Evolutionary conservation across 53 echinoderm and acorn worm genomes (phyloP).

Genomic region (Crossaster papposus): DNA sequence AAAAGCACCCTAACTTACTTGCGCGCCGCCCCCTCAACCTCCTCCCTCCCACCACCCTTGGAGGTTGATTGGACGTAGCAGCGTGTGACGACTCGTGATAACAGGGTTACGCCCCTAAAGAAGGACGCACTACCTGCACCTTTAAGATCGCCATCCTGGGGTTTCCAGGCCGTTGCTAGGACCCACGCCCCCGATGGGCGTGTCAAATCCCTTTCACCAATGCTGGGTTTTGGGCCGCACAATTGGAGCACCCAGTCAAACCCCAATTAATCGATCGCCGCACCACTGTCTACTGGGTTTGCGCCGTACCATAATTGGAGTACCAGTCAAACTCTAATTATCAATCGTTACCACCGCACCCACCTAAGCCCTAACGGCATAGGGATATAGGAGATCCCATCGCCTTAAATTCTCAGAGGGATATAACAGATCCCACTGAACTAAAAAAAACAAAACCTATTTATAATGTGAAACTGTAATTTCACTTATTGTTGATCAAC

Average conservation of each 20-base stretch:
- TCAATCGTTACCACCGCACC: neutral
- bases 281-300: too few relatives aligned
- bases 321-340: neutral
- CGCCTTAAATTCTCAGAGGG: neutral
- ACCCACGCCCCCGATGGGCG: neutral
- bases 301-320: neutral
- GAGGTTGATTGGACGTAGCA: neutral
- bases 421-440: neutral
- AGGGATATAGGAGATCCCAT: slow-evolving; percentile 2
- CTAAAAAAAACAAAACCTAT: neutral
- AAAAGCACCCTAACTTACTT: neutral
- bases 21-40: neutral
- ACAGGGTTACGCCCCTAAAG: neutral
- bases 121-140: neutral
- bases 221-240: neutral
- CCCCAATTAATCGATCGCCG: too few relatives aligned
- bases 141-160: neutral
- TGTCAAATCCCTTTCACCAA: neutral
- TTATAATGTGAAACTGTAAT: neutral
- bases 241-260: too few relatives aligned
- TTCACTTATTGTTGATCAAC: too few relatives aligned
- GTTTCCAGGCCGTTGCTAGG: neutral
- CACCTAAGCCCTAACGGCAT: neutral
- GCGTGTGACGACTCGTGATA: neutral
- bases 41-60: neutral